phyloP scores from a whole-genome alignment of 53 echinoderm and acorn worm genomes.

The Echinometra lucunter region DNA sequence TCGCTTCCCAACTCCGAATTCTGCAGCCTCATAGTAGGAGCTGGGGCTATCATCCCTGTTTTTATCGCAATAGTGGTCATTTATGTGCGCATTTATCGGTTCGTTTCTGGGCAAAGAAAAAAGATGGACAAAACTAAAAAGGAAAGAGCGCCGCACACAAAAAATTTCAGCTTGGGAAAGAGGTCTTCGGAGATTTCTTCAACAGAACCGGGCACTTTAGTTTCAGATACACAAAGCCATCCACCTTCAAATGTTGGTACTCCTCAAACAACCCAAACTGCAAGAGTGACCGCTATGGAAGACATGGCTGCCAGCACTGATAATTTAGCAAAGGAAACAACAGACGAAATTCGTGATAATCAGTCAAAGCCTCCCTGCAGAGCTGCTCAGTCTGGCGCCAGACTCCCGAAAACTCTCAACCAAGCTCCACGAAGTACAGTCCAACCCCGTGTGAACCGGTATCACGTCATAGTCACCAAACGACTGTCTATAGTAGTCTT shows the following conservation, averaged over 20 bases:
- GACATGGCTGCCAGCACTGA: not conserved
- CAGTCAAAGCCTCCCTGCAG: not conserved
- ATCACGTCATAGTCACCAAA: constrained; percentile 32
- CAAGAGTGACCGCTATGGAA: not conserved
- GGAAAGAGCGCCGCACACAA: not conserved
- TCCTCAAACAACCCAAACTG: not conserved
- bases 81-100: constrained; percentile 72
- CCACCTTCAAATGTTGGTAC: not conserved
- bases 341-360: not conserved
- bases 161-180: not conserved
- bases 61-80: constrained; percentile 68
- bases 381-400: not conserved
- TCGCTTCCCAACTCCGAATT: constrained; percentile 57
- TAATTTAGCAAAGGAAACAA: not conserved
- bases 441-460: not conserved
- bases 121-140: constrained; percentile 21
- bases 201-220: not conserved
- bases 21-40: constrained; percentile 66
- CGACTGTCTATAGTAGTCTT: constrained; percentile 31
- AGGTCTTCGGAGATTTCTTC: not conserved
- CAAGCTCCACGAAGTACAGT: not conserved
- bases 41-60: constrained; percentile 68
- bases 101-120: constrained; percentile 73
- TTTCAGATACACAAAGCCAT: not conserved
- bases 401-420: not conserved